Conservation (phyloP, 1,140 invertebrate species). For the Hydropsyche tenuis region DNA sequence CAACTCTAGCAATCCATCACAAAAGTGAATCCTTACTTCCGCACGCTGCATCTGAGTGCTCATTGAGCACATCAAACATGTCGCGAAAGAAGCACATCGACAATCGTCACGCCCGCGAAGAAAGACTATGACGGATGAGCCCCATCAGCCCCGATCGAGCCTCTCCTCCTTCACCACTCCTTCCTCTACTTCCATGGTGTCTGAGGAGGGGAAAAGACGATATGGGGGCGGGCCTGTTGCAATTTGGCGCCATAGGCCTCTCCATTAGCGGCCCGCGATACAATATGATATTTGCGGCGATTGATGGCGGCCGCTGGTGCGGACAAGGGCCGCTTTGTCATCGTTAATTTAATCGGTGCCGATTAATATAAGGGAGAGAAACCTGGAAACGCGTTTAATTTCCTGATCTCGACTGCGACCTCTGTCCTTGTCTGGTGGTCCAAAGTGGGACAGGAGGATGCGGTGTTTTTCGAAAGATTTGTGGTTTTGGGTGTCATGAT, state of each 20-base stretch:
- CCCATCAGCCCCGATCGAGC: too few relatives aligned
- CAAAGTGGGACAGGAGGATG: background rate
- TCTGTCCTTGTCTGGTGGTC: constrained; percentile 29
- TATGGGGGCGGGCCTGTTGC: background rate
- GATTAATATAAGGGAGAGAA: constrained; percentile 38
- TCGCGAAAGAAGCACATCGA: too few relatives aligned
- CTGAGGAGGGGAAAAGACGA: background rate
- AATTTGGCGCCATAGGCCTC: background rate
- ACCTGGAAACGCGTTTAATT: constrained; percentile 44
- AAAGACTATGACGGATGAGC: too few relatives aligned
- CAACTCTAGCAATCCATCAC: too few relatives aligned
- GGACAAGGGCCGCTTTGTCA: constrained; percentile 45
- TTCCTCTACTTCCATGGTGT: too few relatives aligned
- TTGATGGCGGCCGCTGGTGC: constrained; percentile 34
- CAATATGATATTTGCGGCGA: constrained; percentile 6
- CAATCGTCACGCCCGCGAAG: too few relatives aligned
- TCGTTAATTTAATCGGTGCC: constrained; percentile 45
- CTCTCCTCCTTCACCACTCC: too few relatives aligned
- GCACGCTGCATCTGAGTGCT: too few relatives aligned
- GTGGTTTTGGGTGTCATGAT: background rate
- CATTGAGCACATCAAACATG: too few relatives aligned
- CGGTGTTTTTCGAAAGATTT: background rate
- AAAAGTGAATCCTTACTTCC: too few relatives aligned
- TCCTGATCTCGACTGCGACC: constrained; percentile 40
- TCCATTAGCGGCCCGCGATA: constrained; percentile 8